These are phyloP conservation scores for Scopus umbretta DNA, from an alignment of 2,113 vertebrate genomes.

Conservation along the genomic window DNA sequence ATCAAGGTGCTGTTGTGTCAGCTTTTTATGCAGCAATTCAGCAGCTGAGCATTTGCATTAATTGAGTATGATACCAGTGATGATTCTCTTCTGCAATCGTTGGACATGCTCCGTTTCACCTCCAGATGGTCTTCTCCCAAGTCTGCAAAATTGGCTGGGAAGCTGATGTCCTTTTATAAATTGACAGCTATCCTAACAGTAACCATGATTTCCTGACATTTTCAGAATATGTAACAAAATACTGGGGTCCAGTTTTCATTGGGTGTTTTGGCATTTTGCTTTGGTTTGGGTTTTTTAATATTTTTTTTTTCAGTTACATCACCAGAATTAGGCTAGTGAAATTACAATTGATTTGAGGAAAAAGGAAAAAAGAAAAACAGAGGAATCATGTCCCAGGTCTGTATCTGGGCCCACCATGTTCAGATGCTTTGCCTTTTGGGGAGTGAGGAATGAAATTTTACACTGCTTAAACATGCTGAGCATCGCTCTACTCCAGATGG, in stretches of 20 bases:
- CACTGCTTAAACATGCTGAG: not conserved
- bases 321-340: not conserved
- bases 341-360: not conserved
- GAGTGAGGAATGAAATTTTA: not conserved
- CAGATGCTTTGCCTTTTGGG: not conserved
- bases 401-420: not conserved
- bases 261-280: not conserved
- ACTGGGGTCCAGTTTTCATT: not conserved
- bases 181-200: not conserved
- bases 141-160: not conserved
- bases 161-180: not conserved
- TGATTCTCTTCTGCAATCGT: constrained; percentile 1
- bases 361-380: not conserved
- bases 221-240: not conserved
- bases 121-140: constrained; percentile 45
- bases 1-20: constrained; percentile 41
- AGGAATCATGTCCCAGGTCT: not conserved
- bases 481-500: not conserved
- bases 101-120: constrained; percentile 35
- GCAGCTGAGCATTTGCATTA: constrained; percentile 34
- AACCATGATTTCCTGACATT: not conserved
- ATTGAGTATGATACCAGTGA: constrained; percentile 21
- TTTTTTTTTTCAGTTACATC: not conserved
- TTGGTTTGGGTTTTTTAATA: not conserved
- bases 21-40: not conserved